These are phyloP conservation scores for Coelinius sp. DNA, from an alignment of 2,888 invertebrate genomes.

Conservation along the genomic window DNA sequence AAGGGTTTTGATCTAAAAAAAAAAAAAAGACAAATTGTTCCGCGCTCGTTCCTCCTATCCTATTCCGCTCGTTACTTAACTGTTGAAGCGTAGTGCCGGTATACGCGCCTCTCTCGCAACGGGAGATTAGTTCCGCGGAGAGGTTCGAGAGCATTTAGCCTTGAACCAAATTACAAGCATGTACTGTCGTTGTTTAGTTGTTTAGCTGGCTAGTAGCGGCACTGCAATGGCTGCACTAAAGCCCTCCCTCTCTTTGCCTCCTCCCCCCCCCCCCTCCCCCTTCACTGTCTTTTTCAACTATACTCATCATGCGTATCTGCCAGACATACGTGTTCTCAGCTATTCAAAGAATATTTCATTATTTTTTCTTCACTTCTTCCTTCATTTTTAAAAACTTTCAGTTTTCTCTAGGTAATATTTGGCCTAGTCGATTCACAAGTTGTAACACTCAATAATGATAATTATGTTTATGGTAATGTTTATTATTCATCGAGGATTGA, in stretches of 20 bases:
- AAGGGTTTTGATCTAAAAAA: not conserved
- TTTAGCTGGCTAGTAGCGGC: slow-evolving; percentile 39
- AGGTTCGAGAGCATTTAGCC: slow-evolving; percentile 50
- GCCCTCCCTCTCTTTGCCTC: not conserved
- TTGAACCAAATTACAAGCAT: slow-evolving; percentile 57
- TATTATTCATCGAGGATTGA: not conserved
- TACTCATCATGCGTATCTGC: slow-evolving; percentile 5
- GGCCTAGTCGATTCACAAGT: not conserved
- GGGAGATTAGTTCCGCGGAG: slow-evolving; percentile 57
- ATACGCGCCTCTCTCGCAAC: slow-evolving; percentile 40
- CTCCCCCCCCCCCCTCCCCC: not conserved
- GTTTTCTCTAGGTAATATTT: not conserved
- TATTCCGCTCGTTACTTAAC: slow-evolving; percentile 29
- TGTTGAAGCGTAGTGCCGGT: slow-evolving; percentile 41
- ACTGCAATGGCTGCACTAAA: slow-evolving; percentile 33
- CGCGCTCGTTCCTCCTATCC: slow-evolving; percentile 21
- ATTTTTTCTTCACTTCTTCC: not conserved
- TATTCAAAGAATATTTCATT: slow-evolving; percentile 11
- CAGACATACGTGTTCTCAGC: slow-evolving; percentile 6
- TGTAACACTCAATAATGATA: not conserved
- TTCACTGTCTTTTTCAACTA: slow-evolving; percentile 12
- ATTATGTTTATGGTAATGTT: not conserved
- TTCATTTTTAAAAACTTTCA: no score
- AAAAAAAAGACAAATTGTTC: not conserved
- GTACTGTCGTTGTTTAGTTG: slow-evolving; percentile 38